Percentiles rank a stretch among this genome's conserved stretches.
These are phyloP conservation scores for Semnornis frantzii DNA, from an alignment of 2,113 vertebrate species.

Conservation along the genomic window DNA sequence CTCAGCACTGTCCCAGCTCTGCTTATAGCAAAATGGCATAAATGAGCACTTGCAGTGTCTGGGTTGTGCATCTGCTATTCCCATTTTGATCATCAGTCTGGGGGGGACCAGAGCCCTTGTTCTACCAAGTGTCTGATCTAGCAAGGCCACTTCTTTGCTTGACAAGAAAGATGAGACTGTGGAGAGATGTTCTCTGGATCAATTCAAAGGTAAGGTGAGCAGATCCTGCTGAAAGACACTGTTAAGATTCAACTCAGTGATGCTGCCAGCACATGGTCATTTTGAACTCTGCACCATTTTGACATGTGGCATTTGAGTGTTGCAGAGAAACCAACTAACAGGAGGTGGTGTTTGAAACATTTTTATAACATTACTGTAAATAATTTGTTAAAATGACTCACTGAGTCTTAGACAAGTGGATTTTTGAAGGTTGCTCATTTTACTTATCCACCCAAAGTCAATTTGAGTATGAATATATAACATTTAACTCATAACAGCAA, in stretches of 20 bases:
- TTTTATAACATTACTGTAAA: constrained; percentile 45
- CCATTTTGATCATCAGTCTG: not conserved
- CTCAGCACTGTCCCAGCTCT: not conserved
- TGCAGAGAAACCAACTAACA: not conserved
- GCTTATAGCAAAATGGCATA: not conserved
- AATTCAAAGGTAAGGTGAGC: not conserved
- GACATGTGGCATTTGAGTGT: not conserved
- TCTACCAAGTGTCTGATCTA: not conserved
- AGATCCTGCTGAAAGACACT: not conserved
- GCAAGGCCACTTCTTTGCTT: not conserved
- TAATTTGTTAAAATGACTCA: constrained; percentile 69
- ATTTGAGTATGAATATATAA: constrained; percentile 77
- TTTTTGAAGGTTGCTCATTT: constrained; percentile 71
- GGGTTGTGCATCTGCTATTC: not conserved
- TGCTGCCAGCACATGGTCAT: not conserved
- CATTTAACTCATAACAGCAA: constrained; percentile 75
- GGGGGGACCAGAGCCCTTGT: not conserved
- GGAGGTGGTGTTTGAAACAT: constrained; percentile 1
- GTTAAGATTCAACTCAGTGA: not conserved
- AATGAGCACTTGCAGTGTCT: not conserved
- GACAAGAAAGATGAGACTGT: not conserved
- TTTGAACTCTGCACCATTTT: not conserved
- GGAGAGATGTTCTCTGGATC: not conserved
- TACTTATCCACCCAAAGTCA: constrained; percentile 75
- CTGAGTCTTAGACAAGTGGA: constrained; percentile 68